phyloP scores from a whole-genome alignment of 2,888 invertebrate genomes.

The Lomographa bimaculata region DNA sequence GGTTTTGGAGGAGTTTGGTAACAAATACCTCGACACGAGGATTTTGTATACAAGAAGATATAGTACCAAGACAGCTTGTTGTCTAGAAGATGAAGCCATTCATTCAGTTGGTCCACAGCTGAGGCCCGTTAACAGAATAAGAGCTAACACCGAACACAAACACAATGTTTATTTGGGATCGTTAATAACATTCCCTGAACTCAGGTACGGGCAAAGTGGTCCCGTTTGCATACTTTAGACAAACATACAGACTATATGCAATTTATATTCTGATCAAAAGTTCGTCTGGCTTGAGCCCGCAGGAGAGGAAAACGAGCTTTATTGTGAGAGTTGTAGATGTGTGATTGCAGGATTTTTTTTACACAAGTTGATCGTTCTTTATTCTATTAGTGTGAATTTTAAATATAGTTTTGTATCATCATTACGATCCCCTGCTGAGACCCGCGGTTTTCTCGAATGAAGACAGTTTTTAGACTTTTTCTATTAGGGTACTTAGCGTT shows the following conservation, averaged over 20 bases:
- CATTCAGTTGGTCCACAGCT: not conserved
- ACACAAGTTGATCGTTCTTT: too few relatives aligned
- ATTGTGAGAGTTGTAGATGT: constrained; percentile 15
- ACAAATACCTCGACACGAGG: too few relatives aligned
- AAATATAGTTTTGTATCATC: too few relatives aligned
- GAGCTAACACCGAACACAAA: constrained; percentile 23
- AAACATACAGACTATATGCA: constrained; percentile 20
- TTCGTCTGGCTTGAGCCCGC: constrained; percentile 19
- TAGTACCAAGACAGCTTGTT: too few relatives aligned
- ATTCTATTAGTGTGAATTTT: too few relatives aligned
- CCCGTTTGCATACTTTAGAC: constrained; percentile 30
- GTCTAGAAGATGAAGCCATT: constrained; percentile 2
- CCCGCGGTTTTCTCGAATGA: too few relatives aligned
- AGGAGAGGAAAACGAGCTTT: constrained; percentile 20
- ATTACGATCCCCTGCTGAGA: too few relatives aligned
- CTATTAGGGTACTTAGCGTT: too few relatives aligned
- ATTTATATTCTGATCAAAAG: constrained; percentile 28
- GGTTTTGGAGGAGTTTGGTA: too few relatives aligned
- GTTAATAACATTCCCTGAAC: constrained; percentile 28
- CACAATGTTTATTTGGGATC: constrained; percentile 29
- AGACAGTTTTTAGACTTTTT: too few relatives aligned
- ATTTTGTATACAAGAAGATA: too few relatives aligned
- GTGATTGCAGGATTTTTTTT: not conserved
- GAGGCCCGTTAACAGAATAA: constrained; percentile 16
- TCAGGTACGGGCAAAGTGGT: constrained; percentile 27